These are phyloP conservation scores for Aurelia sp. DNA, from an alignment of 30 jellyfish, hydroid and myxozoan species.

Conservation along the genomic window DNA sequence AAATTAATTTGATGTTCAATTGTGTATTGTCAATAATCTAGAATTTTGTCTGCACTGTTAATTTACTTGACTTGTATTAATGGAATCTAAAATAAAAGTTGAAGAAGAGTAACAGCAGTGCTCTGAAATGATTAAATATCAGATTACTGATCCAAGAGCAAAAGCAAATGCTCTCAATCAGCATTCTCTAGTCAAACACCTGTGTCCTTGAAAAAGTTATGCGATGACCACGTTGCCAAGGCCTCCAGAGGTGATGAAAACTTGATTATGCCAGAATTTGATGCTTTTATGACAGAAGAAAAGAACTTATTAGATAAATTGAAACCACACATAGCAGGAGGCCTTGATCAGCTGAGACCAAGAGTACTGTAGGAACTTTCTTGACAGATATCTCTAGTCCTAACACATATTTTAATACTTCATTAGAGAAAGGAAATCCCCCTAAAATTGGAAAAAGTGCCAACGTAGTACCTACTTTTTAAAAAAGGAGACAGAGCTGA, in stretches of 20 bases:
- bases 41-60: no score
- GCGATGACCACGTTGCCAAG: slow-evolving; percentile 37
- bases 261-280: slow-evolving; percentile 60
- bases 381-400: no score
- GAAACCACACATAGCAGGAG: slow-evolving; percentile 52
- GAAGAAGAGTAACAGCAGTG: background rate
- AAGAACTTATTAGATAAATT: slow-evolving; percentile 27
- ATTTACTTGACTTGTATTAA: no score
- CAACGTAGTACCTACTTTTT: no score
- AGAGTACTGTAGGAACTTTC: no score
- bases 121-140: background rate
- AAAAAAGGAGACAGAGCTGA: no score
- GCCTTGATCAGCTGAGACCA: slow-evolving; percentile 1
- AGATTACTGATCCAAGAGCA: slow-evolving; percentile 41
- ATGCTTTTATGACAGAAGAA: slow-evolving; percentile 47
- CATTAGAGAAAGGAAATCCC: no score
- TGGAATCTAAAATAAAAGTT: background rate
- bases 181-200: no score
- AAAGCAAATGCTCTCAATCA: slow-evolving; percentile 12
- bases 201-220: slow-evolving; percentile 31
- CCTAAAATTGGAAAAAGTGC: no score
- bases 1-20: no score
- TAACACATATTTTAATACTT: no score
- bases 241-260: slow-evolving; percentile 25
- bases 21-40: no score